Base-by-base conservation (phyloP, 1,140 invertebrate genomes). In the Philotrypesis tridentata region DNA sequence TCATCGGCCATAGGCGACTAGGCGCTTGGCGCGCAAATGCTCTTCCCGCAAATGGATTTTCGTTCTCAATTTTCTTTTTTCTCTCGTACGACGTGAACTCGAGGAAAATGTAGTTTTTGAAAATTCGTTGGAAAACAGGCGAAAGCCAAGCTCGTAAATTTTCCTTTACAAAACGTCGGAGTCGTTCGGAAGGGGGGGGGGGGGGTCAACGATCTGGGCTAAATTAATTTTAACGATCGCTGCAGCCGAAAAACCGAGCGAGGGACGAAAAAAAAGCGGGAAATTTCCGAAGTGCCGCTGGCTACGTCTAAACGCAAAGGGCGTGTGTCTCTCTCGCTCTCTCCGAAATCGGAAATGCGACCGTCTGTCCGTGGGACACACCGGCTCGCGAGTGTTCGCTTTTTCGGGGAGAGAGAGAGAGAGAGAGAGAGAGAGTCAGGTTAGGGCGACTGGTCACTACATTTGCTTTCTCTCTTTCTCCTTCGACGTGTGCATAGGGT, bases 311-410 rank as follows among this genome's bases (percentile, higher is more conserved):
- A 33, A 67, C 27, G 43, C 3, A n/a, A 72, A 55, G 85, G 73
- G 81, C 86, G 89, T 84, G 87, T 86, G 87, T n/a, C 48, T 55
- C 6, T 55, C 9, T 37, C n/a, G n/a, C n/a, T n/a, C 82, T 31
- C 70, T 40, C 78, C 77, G 84, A 86, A 75, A 84, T 86, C 86
- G 88, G 89, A 90, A 90, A 88, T 87, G 80, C 85, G 84, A 86
- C 86, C 80, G 85, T 86, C 83, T 85, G 85, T 83, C 83, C 81
- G 86, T 87, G 31, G 43, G 17, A 37, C 61, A 61, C 65, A 68
- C 65, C 75, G 75, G 37, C 63, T 78, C 37, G 37, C 77, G 33
- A 60, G 27, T 40, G 63, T 17, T 55, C 17, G 21, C 61, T 27
- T 80, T 80, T 74, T 73, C 63, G 61, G 70, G 73, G 65, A 80